Conservation (phyloP, 2,113 vertebrate genomes). For the Scortum barcoo region DNA sequence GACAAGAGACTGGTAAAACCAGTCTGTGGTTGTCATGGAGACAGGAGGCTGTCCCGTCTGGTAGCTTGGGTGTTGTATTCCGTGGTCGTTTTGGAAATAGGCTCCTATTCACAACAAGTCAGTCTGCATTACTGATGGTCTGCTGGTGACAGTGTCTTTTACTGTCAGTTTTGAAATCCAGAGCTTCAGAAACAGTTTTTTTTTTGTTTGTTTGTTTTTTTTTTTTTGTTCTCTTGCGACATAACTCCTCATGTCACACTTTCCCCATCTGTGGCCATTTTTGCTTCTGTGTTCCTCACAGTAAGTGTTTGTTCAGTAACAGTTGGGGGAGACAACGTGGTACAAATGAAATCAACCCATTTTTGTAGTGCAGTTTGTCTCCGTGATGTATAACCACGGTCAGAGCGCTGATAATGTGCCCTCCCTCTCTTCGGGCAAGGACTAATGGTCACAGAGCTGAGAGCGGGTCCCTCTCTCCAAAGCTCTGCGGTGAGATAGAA, state of each 20-base stretch:
- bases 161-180: conserved; percentile 50
- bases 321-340: conserved; percentile 38
- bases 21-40: conserved; percentile 49
- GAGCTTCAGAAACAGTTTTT: conserved; percentile 23
- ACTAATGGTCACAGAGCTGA: conserved; percentile 31
- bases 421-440: conserved; percentile 26
- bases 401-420: conserved; percentile 41
- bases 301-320: conserved; percentile 20
- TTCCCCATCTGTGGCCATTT: conserved; percentile 12
- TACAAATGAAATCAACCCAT: conserved; percentile 40
- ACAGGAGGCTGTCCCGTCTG: conserved; percentile 40
- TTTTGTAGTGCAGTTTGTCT: conserved; percentile 51
- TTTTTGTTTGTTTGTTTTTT: conserved; percentile 44
- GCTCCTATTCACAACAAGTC: conserved; percentile 36
- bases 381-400: conserved; percentile 30
- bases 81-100: conserved; percentile 40
- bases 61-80: conserved; percentile 24
- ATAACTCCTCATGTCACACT: conserved; percentile 27
- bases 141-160: conserved; percentile 55
- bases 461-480: conserved; percentile 26
- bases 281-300: conserved; percentile 5
- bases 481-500: conserved; percentile 24
- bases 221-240: conserved; percentile 48
- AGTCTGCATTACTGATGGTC: conserved; percentile 28
- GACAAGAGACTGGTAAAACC: conserved; percentile 34